A percentile compares a stretch with the other conserved stretches of the same genome.
Evolutionary conservation across 2,888 invertebrate genomes (phyloP).

Genomic region (Apamea sordens): DNA sequence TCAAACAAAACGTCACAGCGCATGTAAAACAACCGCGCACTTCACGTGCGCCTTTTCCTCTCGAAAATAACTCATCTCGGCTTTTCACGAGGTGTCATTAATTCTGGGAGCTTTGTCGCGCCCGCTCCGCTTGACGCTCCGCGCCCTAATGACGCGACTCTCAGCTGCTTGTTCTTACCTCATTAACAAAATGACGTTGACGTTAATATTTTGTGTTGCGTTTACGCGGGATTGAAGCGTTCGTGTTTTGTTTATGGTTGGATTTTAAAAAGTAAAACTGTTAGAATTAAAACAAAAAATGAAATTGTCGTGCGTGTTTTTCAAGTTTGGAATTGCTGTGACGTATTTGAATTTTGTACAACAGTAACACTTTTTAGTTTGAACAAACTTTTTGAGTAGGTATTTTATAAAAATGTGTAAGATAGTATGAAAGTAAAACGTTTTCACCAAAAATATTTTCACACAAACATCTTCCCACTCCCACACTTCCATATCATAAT

Average conservation of each 20-base stretch:
- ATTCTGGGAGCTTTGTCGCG: conserved; percentile 83
- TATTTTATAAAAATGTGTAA: background rate
- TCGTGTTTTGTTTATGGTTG: conserved; percentile 39
- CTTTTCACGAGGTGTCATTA: conserved; percentile 89
- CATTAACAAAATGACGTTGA: conserved; percentile 82
- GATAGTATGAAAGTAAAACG: background rate
- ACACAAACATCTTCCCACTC: conserved; percentile 14
- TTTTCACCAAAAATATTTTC: conserved; percentile 9
- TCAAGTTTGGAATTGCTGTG: conserved; percentile 5
- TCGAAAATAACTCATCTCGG: conserved; percentile 90
- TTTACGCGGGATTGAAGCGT: conserved; percentile 61
- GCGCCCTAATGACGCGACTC: conserved; percentile 82
- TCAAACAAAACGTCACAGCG: conserved; percentile 84
- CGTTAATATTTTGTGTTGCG: conserved; percentile 65
- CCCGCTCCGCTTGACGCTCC: conserved; percentile 76
- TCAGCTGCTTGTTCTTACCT: conserved; percentile 84
- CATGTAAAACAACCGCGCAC: conserved; percentile 87
- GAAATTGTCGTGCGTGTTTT: conserved; percentile 6
- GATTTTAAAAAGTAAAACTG: conserved; percentile 23
- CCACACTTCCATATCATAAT: conserved; percentile 64
- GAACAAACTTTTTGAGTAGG: background rate
- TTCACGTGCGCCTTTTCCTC: conserved; percentile 89
- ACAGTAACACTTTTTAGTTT: background rate
- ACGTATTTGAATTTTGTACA: background rate
- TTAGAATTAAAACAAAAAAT: conserved; percentile 8